Percentiles rank a stretch among this genome's conserved stretches.
These are phyloP conservation scores for Hemiscyllium ocellatum DNA, from an alignment of 2,113 vertebrate genomes.

Conservation along the genomic window DNA sequence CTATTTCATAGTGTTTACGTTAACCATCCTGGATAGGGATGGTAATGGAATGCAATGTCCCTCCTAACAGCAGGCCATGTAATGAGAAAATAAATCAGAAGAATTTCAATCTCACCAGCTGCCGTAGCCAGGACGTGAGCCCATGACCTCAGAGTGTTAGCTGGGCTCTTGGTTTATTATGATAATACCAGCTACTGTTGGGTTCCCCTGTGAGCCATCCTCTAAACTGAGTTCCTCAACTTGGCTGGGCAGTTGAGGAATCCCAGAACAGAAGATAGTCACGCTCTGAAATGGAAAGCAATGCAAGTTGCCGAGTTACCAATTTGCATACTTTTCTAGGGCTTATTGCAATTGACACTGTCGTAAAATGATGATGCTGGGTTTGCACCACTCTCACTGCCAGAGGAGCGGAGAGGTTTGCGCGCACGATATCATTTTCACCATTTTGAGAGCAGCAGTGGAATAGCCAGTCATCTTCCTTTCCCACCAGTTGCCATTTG, in stretches of 20 bases:
- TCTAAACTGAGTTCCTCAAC: background rate
- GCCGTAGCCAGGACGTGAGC: too few relatives aligned
- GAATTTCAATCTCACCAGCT: too few relatives aligned
- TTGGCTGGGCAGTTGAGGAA: background rate
- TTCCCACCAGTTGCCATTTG: background rate
- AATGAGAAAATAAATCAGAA: background rate
- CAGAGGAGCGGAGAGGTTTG: background rate
- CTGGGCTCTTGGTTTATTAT: too few relatives aligned
- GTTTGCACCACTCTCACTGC: background rate
- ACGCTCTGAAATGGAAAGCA: background rate
- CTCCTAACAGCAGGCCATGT: background rate
- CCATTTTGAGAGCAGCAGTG: background rate
- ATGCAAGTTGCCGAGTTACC: background rate
- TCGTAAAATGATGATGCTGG: conserved; percentile 44
- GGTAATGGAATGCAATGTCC: background rate
- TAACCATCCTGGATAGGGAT: background rate
- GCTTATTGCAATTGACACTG: background rate
- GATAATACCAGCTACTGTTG: too few relatives aligned
- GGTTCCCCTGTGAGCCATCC: background rate
- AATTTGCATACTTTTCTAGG: background rate
- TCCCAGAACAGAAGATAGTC: background rate
- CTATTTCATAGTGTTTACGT: background rate
- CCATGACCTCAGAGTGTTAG: too few relatives aligned
- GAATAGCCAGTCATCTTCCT: background rate
- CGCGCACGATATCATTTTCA: background rate